phyloP scores from a whole-genome alignment of 2,888 invertebrate species.

The Julus scandinavius region DNA sequence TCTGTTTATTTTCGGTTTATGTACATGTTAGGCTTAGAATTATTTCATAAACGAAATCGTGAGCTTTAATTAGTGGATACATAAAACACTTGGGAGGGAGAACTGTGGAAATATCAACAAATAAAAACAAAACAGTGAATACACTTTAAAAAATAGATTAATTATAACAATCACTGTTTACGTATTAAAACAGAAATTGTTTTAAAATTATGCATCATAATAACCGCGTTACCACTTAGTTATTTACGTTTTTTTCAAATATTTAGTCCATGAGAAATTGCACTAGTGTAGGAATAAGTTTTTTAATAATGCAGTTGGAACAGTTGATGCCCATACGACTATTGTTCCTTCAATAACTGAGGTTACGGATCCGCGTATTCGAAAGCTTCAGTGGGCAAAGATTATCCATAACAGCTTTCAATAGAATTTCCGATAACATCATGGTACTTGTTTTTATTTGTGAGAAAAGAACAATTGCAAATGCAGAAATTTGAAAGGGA shows the following conservation, averaged over 20 bases:
- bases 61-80: conserved; percentile 43
- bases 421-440: not conserved
- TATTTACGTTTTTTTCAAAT: conserved; percentile 5
- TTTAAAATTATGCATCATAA: conserved; percentile 36
- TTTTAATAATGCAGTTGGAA: not conserved
- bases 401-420: not conserved
- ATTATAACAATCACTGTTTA: not conserved
- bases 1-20: conserved; percentile 31
- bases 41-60: conserved; percentile 36
- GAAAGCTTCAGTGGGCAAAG: not conserved
- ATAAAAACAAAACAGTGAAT: conserved; percentile 42
- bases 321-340: not conserved
- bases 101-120: conserved; percentile 22
- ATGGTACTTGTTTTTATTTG: not conserved
- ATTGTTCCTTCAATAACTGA: not conserved
- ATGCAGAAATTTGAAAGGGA: not conserved
- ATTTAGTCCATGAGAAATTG: conserved; percentile 4
- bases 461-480: not conserved
- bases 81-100: conserved; percentile 13
- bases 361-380: not conserved
- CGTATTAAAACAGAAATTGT: conserved; percentile 17
- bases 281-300: conserved; percentile 8
- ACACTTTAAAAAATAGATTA: conserved; percentile 37
- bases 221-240: conserved; percentile 1
- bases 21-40: conserved; percentile 31